These are phyloP conservation scores for Saccopteryx bilineata DNA, from an alignment of 2,113 vertebrate species.

Conservation along the genomic window DNA sequence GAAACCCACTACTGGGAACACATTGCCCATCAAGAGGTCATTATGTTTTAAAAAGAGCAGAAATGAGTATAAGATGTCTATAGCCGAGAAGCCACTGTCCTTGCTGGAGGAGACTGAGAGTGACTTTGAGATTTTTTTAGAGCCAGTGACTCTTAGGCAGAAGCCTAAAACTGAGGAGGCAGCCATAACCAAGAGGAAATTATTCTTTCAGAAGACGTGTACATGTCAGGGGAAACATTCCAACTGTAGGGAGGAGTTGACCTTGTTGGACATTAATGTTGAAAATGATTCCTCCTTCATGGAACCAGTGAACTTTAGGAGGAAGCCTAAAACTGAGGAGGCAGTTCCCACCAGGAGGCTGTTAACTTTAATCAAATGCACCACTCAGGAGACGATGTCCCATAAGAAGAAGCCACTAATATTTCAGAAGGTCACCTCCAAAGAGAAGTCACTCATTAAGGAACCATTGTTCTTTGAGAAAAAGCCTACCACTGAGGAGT, in stretches of 20 bases:
- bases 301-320: not conserved
- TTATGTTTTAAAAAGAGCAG: not conserved
- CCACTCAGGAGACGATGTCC: not conserved
- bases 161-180: conserved; percentile 24
- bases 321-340: conserved; percentile 47
- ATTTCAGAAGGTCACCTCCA: not conserved
- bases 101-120: conserved; percentile 42
- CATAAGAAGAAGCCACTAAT: not conserved
- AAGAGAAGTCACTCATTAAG: not conserved
- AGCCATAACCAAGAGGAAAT: not conserved
- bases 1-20: not conserved
- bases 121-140: not conserved
- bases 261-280: not conserved
- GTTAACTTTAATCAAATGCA: not conserved
- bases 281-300: conserved; percentile 31
- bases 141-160: not conserved
- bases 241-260: not conserved
- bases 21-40: not conserved
- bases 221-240: not conserved
- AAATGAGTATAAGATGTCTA: not conserved
- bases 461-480: not conserved
- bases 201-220: not conserved
- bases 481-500: not conserved
- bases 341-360: not conserved
- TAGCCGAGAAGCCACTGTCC: not conserved